These are phyloP conservation scores for Cantharis lateralis DNA, from an alignment of 2,888 invertebrate genomes.

Conservation along the genomic window DNA sequence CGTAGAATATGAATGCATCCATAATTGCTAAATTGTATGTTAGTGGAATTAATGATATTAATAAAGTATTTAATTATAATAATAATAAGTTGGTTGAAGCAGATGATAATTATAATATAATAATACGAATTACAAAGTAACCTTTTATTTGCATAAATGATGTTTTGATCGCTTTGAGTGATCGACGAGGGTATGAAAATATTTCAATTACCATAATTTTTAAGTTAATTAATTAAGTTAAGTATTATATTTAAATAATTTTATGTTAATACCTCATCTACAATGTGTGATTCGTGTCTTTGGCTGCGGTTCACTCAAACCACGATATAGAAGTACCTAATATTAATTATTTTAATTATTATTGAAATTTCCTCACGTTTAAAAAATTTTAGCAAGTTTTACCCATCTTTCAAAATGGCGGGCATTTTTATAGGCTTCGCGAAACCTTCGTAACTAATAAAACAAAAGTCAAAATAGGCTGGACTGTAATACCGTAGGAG, in stretches of 20 bases:
- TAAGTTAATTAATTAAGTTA: too few species aligned
- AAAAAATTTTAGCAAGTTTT: background rate
- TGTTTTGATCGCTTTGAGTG: background rate
- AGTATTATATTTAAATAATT: too few species aligned
- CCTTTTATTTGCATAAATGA: background rate
- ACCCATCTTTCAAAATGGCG: background rate
- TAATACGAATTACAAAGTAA: background rate
- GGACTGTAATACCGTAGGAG: background rate
- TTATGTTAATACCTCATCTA: background rate
- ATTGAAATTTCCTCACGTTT: background rate
- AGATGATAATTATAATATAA: background rate
- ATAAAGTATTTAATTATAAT: background rate
- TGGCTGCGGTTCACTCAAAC: background rate
- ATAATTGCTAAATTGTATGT: background rate
- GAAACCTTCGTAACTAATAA: background rate
- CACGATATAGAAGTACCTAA: background rate
- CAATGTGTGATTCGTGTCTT: background rate
- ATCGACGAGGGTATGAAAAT: background rate
- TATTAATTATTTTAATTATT: background rate
- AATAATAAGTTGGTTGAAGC: background rate
- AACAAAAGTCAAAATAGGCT: background rate
- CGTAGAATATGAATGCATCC: background rate
- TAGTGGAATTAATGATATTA: background rate
- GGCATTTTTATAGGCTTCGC: background rate
- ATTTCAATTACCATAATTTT: background rate